Evolutionary conservation across 2,113 vertebrate species (phyloP).

Genomic region (Caranx melampygus): DNA sequence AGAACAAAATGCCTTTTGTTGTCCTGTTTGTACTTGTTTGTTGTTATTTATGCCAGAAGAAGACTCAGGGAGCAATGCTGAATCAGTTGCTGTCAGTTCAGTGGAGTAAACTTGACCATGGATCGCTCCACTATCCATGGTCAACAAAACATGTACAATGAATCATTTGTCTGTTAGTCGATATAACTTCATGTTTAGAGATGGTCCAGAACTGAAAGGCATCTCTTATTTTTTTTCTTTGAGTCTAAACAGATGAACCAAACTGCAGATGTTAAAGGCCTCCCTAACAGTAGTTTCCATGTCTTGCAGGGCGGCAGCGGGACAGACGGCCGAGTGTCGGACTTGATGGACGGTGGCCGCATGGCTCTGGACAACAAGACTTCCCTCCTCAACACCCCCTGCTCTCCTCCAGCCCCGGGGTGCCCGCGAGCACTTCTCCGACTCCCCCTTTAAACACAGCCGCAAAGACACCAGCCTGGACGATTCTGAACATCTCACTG

Average conservation of each 20-base stretch:
- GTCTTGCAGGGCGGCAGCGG: slow-evolving; percentile 80
- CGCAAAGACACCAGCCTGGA: slow-evolving; percentile 93
- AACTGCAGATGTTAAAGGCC: neutral
- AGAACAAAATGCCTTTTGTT: too few relatives aligned
- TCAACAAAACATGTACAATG: neutral
- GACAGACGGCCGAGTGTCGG: slow-evolving; percentile 83
- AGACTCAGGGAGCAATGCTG: too few relatives aligned
- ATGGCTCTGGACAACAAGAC: slow-evolving; percentile 95
- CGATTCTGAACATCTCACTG: slow-evolving; percentile 70
- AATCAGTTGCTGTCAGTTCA: too few relatives aligned
- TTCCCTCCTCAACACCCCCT: slow-evolving; percentile 90
- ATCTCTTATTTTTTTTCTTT: neutral
- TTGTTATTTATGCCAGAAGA: too few relatives aligned
- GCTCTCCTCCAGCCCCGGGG: slow-evolving; percentile 89
- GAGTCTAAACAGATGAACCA: neutral
- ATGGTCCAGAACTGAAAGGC: neutral
- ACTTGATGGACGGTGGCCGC: slow-evolving; percentile 86
- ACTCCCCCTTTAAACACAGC: slow-evolving; percentile 89
- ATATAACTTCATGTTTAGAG: neutral
- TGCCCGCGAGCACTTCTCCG: slow-evolving; percentile 90
- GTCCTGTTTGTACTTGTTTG: too few relatives aligned
- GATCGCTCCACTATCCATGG: too few relatives aligned
- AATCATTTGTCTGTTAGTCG: neutral
- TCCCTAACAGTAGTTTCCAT: neutral
- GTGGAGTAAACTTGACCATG: too few relatives aligned